phyloP scores from a whole-genome alignment of 2,797 vertebrate genomes.

The Tangara arthus region DNA sequence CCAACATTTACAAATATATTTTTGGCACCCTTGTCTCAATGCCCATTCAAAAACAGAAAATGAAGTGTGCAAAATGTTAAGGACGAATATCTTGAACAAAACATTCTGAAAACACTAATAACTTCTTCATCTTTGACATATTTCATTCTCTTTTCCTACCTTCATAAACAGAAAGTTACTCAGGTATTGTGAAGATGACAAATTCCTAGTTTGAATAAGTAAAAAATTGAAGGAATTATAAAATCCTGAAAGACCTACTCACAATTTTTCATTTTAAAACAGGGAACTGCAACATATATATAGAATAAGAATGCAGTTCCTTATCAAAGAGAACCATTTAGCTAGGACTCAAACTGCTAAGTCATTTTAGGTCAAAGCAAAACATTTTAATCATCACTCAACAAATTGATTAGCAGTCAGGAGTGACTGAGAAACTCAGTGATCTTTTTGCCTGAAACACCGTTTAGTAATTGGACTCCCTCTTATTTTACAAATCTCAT shows the following conservation, averaged over 20 bases:
- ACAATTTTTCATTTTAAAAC: neutral
- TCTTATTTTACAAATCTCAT: constrained; percentile 31
- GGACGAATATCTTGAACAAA: neutral
- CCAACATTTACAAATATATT: neutral
- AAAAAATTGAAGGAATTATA: neutral
- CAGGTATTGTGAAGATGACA: neutral
- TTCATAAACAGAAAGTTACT: neutral
- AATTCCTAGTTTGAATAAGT: neutral
- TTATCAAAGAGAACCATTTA: neutral
- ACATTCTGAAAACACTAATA: neutral
- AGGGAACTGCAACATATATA: neutral
- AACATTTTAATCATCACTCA: constrained; percentile 38
- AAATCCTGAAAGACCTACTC: neutral
- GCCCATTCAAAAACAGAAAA: neutral
- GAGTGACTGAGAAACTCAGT: neutral
- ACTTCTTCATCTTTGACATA: neutral
- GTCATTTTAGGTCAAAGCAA: constrained; percentile 32
- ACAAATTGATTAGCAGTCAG: constrained; percentile 28
- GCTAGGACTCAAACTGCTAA: neutral
- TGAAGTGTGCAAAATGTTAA: neutral
- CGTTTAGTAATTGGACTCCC: neutral
- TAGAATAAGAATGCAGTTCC: neutral
- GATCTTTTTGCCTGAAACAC: constrained; percentile 11
- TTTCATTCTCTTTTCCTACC: neutral
- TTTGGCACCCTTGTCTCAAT: neutral